Evolutionary conservation across 2,888 invertebrate species (phyloP).

Genomic region (Caenorhabditis sinica): DNA sequence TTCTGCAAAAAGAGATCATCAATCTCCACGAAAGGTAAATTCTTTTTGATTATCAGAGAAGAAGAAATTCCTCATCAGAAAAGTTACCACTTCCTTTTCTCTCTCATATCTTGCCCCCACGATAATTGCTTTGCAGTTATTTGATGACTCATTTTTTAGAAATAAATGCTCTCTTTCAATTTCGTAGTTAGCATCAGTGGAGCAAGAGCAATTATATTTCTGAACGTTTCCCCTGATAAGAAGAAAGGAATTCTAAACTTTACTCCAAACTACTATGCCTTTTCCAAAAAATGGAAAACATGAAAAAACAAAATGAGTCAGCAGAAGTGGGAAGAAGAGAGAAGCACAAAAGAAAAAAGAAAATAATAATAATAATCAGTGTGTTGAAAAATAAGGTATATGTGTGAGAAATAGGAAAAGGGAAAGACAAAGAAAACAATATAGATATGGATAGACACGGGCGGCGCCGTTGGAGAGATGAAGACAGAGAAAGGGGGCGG

Average conservation of each 20-base stretch:
- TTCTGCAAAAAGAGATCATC: neutral
- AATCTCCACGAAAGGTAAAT: neutral
- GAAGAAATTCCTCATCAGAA: neutral
- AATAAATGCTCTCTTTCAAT: conserved; percentile 12
- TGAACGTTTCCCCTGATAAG: conserved; percentile 47
- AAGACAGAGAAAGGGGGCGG: conserved; percentile 2
- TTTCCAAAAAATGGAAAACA: neutral
- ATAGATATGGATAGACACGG: conserved; percentile 25
- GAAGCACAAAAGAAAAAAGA: neutral
- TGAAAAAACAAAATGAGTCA: conserved; percentile 10
- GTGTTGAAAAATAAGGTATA: conserved; percentile 10
- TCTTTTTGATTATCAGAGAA: neutral
- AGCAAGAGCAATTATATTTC: conserved; percentile 29
- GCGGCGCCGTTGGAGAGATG: conserved; percentile 33
- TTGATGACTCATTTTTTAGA: conserved; percentile 11
- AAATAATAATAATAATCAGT: conserved; percentile 29
- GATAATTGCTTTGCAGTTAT: neutral
- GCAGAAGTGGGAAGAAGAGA: neutral
- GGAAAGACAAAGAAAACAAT: conserved; percentile 54
- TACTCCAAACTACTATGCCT: neutral
- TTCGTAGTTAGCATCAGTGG: neutral
- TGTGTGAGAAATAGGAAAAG: conserved; percentile 16
- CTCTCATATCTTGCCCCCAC: neutral
- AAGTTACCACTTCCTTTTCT: neutral
- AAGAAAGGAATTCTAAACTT: conserved; percentile 8